Evolutionary conservation across 2,888 invertebrate species (phyloP).

Genomic region (Meteorus colon): DNA sequence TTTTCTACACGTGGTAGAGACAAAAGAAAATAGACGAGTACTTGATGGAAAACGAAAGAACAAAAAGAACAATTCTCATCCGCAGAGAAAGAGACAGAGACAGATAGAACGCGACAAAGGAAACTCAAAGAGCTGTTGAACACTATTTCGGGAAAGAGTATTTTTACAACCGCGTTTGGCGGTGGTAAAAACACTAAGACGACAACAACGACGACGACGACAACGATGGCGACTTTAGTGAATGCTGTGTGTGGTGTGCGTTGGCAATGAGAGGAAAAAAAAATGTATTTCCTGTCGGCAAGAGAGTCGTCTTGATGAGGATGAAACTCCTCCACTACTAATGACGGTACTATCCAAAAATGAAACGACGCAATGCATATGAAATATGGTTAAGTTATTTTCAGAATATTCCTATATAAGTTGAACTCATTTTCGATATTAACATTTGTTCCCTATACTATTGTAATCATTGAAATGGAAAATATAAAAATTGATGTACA

Average conservation of each 20-base stretch:
- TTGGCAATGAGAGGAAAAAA: conserved; percentile 21
- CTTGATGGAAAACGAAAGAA: conserved; percentile 12
- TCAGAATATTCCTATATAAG: background rate
- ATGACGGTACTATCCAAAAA: conserved; percentile 9
- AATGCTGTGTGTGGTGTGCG: conserved; percentile 15
- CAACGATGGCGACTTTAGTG: conserved; percentile 22
- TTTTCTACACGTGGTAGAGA: conserved; percentile 2
- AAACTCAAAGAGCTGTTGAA: conserved; percentile 7
- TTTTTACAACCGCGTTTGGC: conserved; percentile 65
- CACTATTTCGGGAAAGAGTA: conserved; percentile 63
- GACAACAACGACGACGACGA: conserved; percentile 42
- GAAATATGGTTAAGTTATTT: background rate
- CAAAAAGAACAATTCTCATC: conserved; percentile 20
- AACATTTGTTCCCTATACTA: background rate
- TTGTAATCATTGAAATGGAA: background rate
- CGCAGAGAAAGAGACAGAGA: background rate
- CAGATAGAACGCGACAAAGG: conserved; percentile 11
- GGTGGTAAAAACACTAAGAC: conserved; percentile 46
- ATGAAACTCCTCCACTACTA: conserved; percentile 21
- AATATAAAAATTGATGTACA: background rate
- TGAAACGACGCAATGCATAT: conserved; percentile 2
- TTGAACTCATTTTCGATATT: background rate
- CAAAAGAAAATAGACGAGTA: conserved; percentile 3
- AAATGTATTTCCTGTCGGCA: conserved; percentile 29
- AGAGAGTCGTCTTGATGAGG: conserved; percentile 22